phyloP scores from a whole-genome alignment of 2,113 vertebrate species.

The Neomonachus schauinslandi region DNA sequence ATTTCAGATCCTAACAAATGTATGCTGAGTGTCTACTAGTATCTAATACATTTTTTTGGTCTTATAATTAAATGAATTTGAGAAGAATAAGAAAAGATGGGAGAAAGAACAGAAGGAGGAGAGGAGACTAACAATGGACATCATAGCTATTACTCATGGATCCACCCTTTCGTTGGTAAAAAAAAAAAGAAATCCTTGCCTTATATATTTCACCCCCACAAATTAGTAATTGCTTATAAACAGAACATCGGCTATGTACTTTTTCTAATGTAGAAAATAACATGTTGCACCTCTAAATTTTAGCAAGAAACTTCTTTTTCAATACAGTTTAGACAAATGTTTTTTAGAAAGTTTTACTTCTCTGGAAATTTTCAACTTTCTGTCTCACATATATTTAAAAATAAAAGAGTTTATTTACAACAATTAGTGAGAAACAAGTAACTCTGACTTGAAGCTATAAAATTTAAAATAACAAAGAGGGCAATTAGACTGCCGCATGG shows the following conservation, averaged over 20 bases:
- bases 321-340: not conserved
- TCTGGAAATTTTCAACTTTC: not conserved
- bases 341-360: not conserved
- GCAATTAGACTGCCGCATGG: not conserved
- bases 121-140: not conserved
- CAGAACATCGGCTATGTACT: not conserved
- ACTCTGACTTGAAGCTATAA: constrained; percentile 33
- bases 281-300: not conserved
- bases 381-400: not conserved
- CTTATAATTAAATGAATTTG: constrained; percentile 5
- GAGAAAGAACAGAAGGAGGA: not conserved
- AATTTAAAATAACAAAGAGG: constrained; percentile 30
- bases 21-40: not conserved
- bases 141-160: not conserved
- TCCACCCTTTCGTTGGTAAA: not conserved
- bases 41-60: not conserved
- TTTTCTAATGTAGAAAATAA: not conserved
- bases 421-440: not conserved
- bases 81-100: not conserved
- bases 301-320: not conserved
- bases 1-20: not conserved
- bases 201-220: not conserved
- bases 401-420: not conserved
- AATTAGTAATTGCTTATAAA: not conserved
- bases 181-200: not conserved